Evolutionary conservation across 2,888 invertebrate genomes (phyloP), one percentile per base, ranked within the genome.

Genomic region (Coelogynopora nodosa): DNA sequence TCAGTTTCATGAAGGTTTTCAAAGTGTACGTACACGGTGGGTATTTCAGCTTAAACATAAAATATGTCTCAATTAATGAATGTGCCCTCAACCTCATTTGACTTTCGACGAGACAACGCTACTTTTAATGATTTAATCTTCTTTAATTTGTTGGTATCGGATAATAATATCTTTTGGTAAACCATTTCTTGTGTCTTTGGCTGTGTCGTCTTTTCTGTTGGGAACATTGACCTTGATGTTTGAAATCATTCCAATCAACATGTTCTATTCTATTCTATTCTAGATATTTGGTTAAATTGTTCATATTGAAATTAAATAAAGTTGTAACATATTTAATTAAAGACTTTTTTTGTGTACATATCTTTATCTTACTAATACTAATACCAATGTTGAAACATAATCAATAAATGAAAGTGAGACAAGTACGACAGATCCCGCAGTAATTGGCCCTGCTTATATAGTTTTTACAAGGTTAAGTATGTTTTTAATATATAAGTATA

Each of bases 1-100:
- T 74, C 74, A 5, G 23, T 23, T 74, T 74, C 74, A 74, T 74
- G 23, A 74, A 74, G 74, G 27, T 74, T 74, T 74, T 74, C 5
- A 74, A 74, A 10, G 49, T 49, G 5, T 49, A 10, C 18, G 49
- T 23, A 26, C 2, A 74, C 5, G 74, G 2, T 74, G 74, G 27
- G 74, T 74, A 74, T 74, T 74, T 74, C 74, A n/a, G 18, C 23
- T 74, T 74, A 23, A 74, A 74, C 5, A 74, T 74, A 26, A 74
- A 10, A 74, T 74, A 2, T 23, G 27, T 13, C 2, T 74, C n/a
- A n/a, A n/a, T n/a, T n/a, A n/a, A n/a, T n/a, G n/a, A n/a, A n/a
- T n/a, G n/a, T 49, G 18, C 49, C 49, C 5, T 49, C 49, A 10
- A 18, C 49, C 18, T 5, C 49, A 10, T 49, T 49, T 49, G 5